Evolutionary conservation across 2,113 vertebrate genomes (phyloP), one percentile per base, ranked within the genome.

Genomic region (Vulpes ferrilata): DNA sequence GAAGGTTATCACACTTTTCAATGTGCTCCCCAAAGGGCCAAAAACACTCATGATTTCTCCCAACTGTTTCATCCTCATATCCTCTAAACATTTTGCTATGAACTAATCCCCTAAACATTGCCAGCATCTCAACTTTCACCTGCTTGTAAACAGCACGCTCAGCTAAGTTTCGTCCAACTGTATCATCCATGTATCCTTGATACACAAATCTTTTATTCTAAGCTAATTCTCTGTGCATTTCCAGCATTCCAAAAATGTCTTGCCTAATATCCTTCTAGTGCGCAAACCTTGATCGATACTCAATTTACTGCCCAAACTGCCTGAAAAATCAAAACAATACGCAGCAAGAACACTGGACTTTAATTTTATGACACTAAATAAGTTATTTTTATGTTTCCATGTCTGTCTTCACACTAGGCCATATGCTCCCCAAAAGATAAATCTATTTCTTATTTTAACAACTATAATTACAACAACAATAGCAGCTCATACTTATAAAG

Each of bases 291-390:
- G 10, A 78, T 48, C 20, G 48, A 11, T 13, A 32, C 73, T 57
- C 79, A 92, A 85, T 27, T 35, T 16, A 76, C 23, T 30, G 88
- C n/a, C 3, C 53, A 64, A 88, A 67, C 11, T 15, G 69, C 64
- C 59, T 71, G 43, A 10, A 96, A 81, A 90, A 35, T 55, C 74
- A 84, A 96, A 95, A 25, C 22, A 67, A 95, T 11, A 64, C 51
- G 16, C 51, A 88, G 51, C 1, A 84, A 78, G 43, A 96, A 88
- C 25, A 43, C 38, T 20, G 51, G 22, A 93, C 11, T 86, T 87
- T 86, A 55, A 80, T 55, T 57, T 32, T 35, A 11, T 3, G 11
- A 91, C 15, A 90, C 32, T 53, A 64, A 88, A 51, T 43, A 76
- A 92, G n/a, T 1, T 80, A 67, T 23, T 55, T 76, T 91, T 93